Evolutionary conservation across 2,888 invertebrate species (phyloP), one percentile per base, ranked within the genome.

Genomic region (Orthonevra nobilis): DNA sequence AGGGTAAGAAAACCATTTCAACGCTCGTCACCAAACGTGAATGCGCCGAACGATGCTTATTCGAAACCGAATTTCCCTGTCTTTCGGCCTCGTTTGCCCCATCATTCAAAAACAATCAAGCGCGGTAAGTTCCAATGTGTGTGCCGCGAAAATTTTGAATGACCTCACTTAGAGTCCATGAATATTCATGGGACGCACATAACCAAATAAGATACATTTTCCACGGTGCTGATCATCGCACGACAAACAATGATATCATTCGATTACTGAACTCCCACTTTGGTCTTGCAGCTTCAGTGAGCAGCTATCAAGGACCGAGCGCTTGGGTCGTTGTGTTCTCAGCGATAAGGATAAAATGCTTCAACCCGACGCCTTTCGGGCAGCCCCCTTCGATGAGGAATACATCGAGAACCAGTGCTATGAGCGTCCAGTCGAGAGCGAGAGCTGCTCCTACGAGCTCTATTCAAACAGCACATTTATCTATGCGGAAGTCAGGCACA

Each of bases 351-450:
- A 95, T 86, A 92, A 95, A 84, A 92, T 94, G 84, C 92, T 93
- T 0, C 92, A 93, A 82, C 94, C 95, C 0, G 94, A 93, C 85
- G 92, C 94, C 2, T 96, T 94, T 87, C 90, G 94, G 34, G 93
- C 93, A 2, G 92, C 94, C 1, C 92, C 92, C 84, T 92, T 92
- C 83, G 92, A 93, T 83, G 94, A 95, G 23, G 94, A 95, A 84
- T 96, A 96, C 86, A 92, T 96, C 83, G 95, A 96, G 87, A 95
- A 94, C 88, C 93, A 95, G 85, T 96, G 96, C 88, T 89, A 91
- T 81, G 91, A 92, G 85, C 91, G 92, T 83, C 90, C 85, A 36
- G 83, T 85, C 12, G 87, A 88, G 82, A 86, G 83, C 69, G 92
- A 93, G 82, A 92, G 92, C 86, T 95, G 95, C 87, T 92, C 94